Evolutionary conservation across 2,888 invertebrate genomes (phyloP), one percentile per base, ranked within the genome.

Genomic region (Leptopilina syphax): DNA sequence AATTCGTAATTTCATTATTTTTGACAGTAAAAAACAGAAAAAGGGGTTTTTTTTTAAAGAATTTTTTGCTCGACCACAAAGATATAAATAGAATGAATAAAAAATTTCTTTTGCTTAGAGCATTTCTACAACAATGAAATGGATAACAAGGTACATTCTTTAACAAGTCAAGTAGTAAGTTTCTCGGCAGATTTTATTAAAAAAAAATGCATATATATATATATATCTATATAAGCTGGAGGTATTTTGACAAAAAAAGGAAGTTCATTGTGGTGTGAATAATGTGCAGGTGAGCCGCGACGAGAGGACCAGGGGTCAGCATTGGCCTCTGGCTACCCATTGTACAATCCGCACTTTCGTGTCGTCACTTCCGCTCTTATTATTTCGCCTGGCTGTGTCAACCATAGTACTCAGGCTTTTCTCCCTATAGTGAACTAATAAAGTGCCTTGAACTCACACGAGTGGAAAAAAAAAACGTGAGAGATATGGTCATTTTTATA

Each of bases 361-460:
- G 73, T 86, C 86, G 84, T 86, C 84, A 86, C 84, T 86, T 89
- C 87, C 88, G 89, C 85, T 87, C 83, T 86, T 87, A 88, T 88
- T 89, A 88, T 88, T 86, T 86, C 81, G 81, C 81, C 77, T 80
- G 79, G 83, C 81, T 83, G 57, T 73, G 73, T 73, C 57, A 34
- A 54, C 13, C 65, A 65, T 10, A 65, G 65, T 65, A 34, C 65
- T 65, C 65, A 34, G 65, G 34, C 27, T 9, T 73, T 50, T 73
- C 57, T 50, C 73, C 68, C 68, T 68, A 6, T 73, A 9, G 4
- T 82, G 79, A 78, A 78, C 80, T 85, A 85, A 86, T 85, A 87
- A 85, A 87, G 84, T 87, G 79, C 87, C 85, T 86, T 83, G 85
- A 86, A 86, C 85, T 80, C 77, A 67, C 73, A 54, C 78, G 76